phyloP scores from a whole-genome alignment of 2,888 invertebrate genomes.

The Eupithecia insigniata region DNA sequence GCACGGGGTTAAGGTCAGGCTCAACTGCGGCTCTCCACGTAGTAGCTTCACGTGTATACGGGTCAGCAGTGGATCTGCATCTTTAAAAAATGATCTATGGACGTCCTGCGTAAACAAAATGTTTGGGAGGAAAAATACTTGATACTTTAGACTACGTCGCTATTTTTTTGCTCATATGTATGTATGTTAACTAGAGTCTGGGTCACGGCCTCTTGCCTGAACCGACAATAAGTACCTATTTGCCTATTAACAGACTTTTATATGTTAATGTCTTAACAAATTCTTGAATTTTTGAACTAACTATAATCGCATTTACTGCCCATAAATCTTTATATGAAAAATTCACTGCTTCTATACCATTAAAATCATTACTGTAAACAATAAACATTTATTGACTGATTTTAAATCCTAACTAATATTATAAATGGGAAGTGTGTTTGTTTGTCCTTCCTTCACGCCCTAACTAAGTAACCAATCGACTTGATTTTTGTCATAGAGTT shows the following conservation, averaged over 20 bases:
- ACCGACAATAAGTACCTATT: background rate
- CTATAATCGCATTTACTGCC: background rate
- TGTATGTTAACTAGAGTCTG: background rate
- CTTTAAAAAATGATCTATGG: too few species aligned
- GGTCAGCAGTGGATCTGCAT: background rate
- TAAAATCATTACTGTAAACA: background rate
- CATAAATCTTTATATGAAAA: background rate
- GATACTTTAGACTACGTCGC: background rate
- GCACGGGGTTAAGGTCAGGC: constrained; percentile 3
- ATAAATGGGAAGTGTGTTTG: too few species aligned
- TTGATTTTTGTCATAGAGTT: too few species aligned
- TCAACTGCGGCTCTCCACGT: constrained; percentile 36
- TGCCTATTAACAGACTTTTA: background rate
- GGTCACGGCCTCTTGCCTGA: background rate
- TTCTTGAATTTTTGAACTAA: background rate
- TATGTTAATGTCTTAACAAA: background rate
- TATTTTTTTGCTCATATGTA: background rate
- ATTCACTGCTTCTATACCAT: background rate
- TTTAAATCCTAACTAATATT: too few species aligned
- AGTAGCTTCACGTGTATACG: background rate
- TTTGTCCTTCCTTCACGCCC: too few species aligned
- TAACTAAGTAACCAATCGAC: too few species aligned
- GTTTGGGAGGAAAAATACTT: background rate
- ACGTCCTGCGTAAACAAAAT: background rate
- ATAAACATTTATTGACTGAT: background rate